A percentile compares a stretch with the other conserved stretches of the same genome.
phyloP scores from a whole-genome alignment of 2,888 invertebrate species.

The Deroplatys truncata region DNA sequence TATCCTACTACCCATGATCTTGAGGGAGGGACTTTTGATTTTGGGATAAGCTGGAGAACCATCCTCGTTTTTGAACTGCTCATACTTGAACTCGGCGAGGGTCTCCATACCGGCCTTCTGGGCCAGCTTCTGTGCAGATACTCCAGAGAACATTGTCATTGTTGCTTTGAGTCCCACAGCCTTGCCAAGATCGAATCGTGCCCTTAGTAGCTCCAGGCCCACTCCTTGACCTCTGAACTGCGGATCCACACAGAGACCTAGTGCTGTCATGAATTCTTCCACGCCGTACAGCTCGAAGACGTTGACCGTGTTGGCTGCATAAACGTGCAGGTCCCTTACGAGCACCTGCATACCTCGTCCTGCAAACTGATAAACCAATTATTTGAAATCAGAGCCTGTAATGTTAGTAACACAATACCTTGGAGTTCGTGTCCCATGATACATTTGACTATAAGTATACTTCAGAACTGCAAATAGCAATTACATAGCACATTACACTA shows the following conservation, averaged over 20 bases:
- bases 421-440: no score
- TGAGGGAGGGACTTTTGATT: background rate
- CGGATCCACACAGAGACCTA: constrained; percentile 49
- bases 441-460: no score
- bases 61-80: background rate
- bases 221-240: constrained; percentile 47
- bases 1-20: background rate
- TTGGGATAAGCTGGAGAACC: background rate
- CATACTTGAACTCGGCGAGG: background rate
- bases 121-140: background rate
- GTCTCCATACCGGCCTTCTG: background rate
- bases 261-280: constrained; percentile 47
- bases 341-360: background rate
- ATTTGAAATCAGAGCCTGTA: no score
- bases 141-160: background rate
- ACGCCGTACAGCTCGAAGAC: constrained; percentile 44
- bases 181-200: constrained; percentile 40
- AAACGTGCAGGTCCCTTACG: background rate
- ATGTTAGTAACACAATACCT: background rate
- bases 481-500: no score
- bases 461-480: no score
- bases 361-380: background rate
- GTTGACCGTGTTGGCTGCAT: constrained; percentile 48
- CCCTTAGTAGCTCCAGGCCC: constrained; percentile 45
- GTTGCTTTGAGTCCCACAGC: background rate